phyloP scores from a whole-genome alignment of 2,113 vertebrate genomes.

The Leptobrachium leishanense region DNA sequence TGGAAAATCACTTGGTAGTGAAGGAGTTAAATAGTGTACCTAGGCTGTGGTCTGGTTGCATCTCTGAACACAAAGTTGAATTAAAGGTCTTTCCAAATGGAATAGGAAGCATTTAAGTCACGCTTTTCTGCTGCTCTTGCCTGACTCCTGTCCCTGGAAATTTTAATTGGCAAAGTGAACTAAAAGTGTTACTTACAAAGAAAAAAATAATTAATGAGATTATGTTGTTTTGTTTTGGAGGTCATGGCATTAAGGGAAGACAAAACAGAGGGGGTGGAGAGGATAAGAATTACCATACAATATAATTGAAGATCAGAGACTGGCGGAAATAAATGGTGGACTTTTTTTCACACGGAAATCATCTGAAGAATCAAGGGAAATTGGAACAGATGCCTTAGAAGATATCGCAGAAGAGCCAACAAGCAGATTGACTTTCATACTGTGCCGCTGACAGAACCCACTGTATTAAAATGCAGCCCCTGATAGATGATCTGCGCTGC shows the following conservation, averaged over 20 bases:
- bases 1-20: too few relatives aligned
- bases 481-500: too few relatives aligned
- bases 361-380: conserved; percentile 35
- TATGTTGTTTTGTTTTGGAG: background rate
- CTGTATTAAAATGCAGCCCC: background rate
- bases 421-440: background rate
- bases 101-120: too few relatives aligned
- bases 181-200: too few relatives aligned
- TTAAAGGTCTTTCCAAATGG: too few relatives aligned
- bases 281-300: conserved; percentile 7
- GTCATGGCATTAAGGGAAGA: conserved; percentile 6
- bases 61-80: too few relatives aligned
- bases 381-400: conserved; percentile 22
- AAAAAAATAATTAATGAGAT: too few relatives aligned
- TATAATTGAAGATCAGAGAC: conserved; percentile 17
- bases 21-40: too few relatives aligned
- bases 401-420: background rate
- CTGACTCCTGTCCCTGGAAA: too few relatives aligned
- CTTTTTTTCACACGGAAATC: conserved; percentile 1
- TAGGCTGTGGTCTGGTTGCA: too few relatives aligned
- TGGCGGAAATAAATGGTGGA: conserved; percentile 20
- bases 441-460: background rate
- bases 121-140: too few relatives aligned
- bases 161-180: too few relatives aligned
- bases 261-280: conserved; percentile 13